These are phyloP conservation scores for Peromyscus californicus DNA, from an alignment of 2,113 vertebrate species.

Conservation along the genomic window DNA sequence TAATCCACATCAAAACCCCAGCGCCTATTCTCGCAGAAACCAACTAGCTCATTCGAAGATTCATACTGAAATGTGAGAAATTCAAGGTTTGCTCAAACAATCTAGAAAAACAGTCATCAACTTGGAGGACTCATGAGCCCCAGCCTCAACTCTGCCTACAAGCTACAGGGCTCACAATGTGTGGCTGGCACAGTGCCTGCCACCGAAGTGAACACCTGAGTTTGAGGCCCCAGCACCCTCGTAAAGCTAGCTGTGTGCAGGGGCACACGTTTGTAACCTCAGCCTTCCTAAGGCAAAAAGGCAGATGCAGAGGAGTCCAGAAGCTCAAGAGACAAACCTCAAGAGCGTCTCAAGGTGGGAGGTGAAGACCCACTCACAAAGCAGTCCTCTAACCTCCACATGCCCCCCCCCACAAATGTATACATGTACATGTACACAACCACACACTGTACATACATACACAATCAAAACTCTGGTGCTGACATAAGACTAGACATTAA, in stretches of 20 bases:
- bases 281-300: not conserved
- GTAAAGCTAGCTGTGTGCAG: no score
- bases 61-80: conserved; percentile 49
- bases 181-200: no score
- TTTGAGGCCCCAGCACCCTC: not conserved
- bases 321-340: not conserved
- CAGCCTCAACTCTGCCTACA: conserved; percentile 56
- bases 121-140: not conserved
- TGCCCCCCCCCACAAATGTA: not conserved
- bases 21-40: not conserved
- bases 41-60: conserved; percentile 46
- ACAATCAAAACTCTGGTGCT: not conserved
- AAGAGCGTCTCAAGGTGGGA: not conserved
- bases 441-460: not conserved
- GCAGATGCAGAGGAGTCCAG: no score
- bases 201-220: not conserved
- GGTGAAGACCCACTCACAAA: not conserved
- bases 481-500: not conserved
- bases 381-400: not conserved
- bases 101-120: conserved; percentile 52
- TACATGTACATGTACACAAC: not conserved
- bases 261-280: not conserved
- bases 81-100: conserved; percentile 36
- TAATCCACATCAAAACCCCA: conserved; percentile 42
- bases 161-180: conserved; percentile 31